These are phyloP conservation scores for Trichonephila clavata DNA, from an alignment of 1,140 invertebrate genomes.

Conservation along the genomic window DNA sequence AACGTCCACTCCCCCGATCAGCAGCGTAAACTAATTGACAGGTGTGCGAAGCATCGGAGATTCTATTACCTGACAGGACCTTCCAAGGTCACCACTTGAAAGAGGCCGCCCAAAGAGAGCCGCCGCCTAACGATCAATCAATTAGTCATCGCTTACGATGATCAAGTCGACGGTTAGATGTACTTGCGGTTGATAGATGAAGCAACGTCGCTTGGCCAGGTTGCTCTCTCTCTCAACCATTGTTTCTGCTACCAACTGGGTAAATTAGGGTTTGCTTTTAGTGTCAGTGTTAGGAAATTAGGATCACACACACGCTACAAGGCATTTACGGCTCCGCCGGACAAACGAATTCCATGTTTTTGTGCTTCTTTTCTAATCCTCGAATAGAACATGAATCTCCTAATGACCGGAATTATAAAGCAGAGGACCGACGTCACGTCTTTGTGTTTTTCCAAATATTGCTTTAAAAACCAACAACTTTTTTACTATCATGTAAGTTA, in stretches of 20 bases:
- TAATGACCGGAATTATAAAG: too few species aligned
- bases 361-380: too few species aligned
- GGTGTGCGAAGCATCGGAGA: not conserved
- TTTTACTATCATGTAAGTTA: too few species aligned
- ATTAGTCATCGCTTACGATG: constrained; percentile 17
- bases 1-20: not conserved
- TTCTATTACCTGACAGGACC: constrained; percentile 5
- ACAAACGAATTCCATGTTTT: too few species aligned
- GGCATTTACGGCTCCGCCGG: too few species aligned
- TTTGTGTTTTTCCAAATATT: too few species aligned
- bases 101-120: constrained; percentile 13
- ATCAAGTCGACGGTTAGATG: constrained; percentile 11
- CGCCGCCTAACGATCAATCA: constrained; percentile 21
- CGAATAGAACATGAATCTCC: too few species aligned
- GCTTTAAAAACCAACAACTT: too few species aligned
- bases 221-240: not conserved
- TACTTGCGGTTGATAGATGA: constrained; percentile 9
- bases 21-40: not conserved
- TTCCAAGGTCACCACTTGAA: constrained; percentile 10
- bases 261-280: too few species aligned
- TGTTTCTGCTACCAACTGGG: not conserved
- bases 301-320: too few species aligned
- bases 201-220: not conserved
- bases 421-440: too few species aligned
- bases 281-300: too few species aligned